Evolutionary conservation across 37 sponge, comb jelly and placozoan genomes (phyloP).

Genomic region (Mnemiopsis leidyi): DNA sequence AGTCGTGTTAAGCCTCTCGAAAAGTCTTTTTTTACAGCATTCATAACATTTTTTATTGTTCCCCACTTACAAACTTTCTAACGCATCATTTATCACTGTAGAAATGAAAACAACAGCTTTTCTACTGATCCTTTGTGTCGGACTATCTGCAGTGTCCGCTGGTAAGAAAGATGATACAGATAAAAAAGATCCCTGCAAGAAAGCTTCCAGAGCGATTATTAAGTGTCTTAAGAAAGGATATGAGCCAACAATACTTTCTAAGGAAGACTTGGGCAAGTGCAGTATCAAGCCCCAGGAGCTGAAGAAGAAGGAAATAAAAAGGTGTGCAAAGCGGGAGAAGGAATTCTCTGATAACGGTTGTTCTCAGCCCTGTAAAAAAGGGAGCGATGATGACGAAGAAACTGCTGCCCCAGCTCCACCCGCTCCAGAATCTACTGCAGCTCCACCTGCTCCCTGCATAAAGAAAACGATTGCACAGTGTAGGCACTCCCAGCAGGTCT

Average conservation of each 20-base stretch:
- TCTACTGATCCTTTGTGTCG: background rate
- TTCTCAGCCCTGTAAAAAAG: background rate
- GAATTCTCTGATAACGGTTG: background rate
- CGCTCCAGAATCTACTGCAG: background rate
- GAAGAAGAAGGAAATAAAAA: background rate
- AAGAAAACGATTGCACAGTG: background rate
- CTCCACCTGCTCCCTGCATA: background rate
- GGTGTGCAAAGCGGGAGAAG: background rate
- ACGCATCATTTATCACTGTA: too few species aligned
- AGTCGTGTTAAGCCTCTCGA: too few species aligned
- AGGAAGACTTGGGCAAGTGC: background rate
- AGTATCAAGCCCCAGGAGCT: background rate
- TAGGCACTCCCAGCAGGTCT: background rate
- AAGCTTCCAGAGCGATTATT: background rate
- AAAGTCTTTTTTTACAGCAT: too few species aligned
- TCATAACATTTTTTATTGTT: too few species aligned
- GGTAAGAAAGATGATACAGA: background rate
- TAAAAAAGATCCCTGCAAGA: too few species aligned
- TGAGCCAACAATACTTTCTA: background rate
- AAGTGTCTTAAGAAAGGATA: background rate
- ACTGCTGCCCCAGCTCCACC: background rate
- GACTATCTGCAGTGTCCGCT: background rate
- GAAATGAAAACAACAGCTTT: background rate
- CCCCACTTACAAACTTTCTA: too few species aligned
- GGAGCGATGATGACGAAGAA: background rate